phyloP scores from a whole-genome alignment of 2,797 vertebrate genomes.

The Aulostomus chinensis region DNA sequence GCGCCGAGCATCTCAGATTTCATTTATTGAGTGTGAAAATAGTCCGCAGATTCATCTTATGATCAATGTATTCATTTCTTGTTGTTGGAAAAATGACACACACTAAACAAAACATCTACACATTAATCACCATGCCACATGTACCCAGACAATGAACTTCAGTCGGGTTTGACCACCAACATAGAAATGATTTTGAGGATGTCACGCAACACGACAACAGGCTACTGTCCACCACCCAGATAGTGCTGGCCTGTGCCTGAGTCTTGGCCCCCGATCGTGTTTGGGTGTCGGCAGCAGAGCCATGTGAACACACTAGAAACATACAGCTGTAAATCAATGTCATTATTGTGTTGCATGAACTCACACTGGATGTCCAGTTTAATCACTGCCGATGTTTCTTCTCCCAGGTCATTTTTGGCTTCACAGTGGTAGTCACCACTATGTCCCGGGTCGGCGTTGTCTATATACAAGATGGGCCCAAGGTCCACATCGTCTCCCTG shows the following conservation, averaged over 20 bases:
- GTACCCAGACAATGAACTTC: constrained; percentile 50
- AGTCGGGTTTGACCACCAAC: constrained; percentile 37
- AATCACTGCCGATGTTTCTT: constrained; percentile 29
- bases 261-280: constrained; percentile 40
- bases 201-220: constrained; percentile 53
- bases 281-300: constrained; percentile 44
- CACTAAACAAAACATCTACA: constrained; percentile 40
- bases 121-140: constrained; percentile 35
- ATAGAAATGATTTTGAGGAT: constrained; percentile 32
- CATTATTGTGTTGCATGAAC: constrained; percentile 28
- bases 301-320: constrained; percentile 20
- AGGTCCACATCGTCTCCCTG: constrained; percentile 19
- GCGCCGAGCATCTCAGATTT: too few species aligned
- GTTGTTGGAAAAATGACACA: constrained; percentile 5
- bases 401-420: constrained; percentile 57
- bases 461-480: constrained; percentile 15
- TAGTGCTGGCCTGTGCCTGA: constrained; percentile 16
- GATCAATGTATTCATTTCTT: constrained; percentile 2
- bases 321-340: constrained; percentile 20
- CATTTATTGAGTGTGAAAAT: too few species aligned
- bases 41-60: too few species aligned
- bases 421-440: constrained; percentile 52
- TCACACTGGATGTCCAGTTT: constrained; percentile 68
- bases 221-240: constrained; percentile 50
- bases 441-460: not conserved